A percentile compares a stretch with the other conserved stretches of the same genome.
These are phyloP conservation scores for Marcusenius ussheri DNA, from an alignment of 2,113 vertebrate genomes.

Conservation along the genomic window DNA sequence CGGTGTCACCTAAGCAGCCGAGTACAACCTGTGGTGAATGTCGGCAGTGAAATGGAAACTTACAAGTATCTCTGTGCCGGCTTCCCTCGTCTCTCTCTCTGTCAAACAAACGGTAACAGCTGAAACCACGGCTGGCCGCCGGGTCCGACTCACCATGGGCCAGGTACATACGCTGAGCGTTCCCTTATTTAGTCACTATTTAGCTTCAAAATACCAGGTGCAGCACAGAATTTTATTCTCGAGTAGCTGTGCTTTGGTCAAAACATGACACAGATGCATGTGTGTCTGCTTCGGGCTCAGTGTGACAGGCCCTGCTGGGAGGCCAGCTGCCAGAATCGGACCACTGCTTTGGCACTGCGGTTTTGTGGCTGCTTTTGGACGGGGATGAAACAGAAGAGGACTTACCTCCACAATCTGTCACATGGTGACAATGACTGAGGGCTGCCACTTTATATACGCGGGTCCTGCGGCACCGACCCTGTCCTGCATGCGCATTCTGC, in stretches of 20 bases:
- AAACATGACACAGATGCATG: not conserved
- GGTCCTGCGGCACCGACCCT: slow-evolving; percentile 37
- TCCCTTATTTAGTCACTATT: not conserved
- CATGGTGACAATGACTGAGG: slow-evolving; percentile 20
- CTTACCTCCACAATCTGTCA: slow-evolving; percentile 26
- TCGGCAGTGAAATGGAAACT: slow-evolving; percentile 39
- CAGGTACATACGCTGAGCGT: not conserved
- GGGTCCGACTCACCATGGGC: not conserved
- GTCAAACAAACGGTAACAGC: not conserved
- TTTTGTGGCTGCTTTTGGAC: slow-evolving; percentile 46
- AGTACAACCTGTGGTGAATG: slow-evolving; percentile 38
- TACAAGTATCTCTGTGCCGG: slow-evolving; percentile 26
- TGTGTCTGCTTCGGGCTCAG: not conserved
- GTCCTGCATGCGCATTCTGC: slow-evolving; percentile 10
- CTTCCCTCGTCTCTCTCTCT: slow-evolving; percentile 13
- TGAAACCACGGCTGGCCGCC: not conserved
- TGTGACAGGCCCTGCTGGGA: slow-evolving; percentile 5
- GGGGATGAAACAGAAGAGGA: slow-evolving; percentile 33
- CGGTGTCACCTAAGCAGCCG: slow-evolving; percentile 69
- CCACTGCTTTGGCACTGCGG: slow-evolving; percentile 32
- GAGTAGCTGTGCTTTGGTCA: not conserved
- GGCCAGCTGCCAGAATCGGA: slow-evolving; percentile 32
- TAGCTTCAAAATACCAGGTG: no score
- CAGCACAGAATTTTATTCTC: not conserved
- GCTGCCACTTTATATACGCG: slow-evolving; percentile 24